Conservation (phyloP, 92 coral and sea anemone genomes). For the Diadumene lineata region DNA sequence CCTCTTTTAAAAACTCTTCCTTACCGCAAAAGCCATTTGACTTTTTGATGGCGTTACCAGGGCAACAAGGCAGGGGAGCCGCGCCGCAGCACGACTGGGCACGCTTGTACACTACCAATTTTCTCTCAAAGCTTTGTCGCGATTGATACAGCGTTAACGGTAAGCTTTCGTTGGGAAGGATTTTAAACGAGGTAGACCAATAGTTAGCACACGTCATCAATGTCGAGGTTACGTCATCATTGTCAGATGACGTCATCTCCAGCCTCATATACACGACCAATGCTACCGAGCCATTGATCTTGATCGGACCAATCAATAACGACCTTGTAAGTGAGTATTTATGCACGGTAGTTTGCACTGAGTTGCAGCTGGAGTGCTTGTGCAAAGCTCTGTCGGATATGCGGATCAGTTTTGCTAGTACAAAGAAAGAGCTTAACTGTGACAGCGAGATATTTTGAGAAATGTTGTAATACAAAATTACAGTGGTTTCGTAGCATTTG, state of each 20-base stretch:
- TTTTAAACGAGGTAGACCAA: neutral
- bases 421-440: neutral
- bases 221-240: neutral
- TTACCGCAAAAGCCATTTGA: neutral
- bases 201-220: neutral
- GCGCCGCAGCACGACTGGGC: neutral
- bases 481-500: neutral
- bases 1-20: neutral
- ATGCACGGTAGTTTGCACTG: neutral
- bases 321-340: neutral
- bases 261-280: neutral
- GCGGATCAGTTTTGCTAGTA: neutral
- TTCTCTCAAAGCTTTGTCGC: neutral
- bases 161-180: neutral
- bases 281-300: neutral
- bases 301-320: too few species aligned
- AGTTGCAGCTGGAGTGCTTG: neutral
- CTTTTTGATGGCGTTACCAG: conserved; percentile 5
- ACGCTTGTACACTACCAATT: neutral
- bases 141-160: neutral
- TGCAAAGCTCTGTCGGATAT: neutral
- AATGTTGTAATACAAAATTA: neutral
- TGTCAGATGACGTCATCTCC: neutral
- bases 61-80: neutral
- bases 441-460: neutral